phyloP scores from a whole-genome alignment of 2,888 invertebrate genomes.

The Willowsia nigromaculata region DNA sequence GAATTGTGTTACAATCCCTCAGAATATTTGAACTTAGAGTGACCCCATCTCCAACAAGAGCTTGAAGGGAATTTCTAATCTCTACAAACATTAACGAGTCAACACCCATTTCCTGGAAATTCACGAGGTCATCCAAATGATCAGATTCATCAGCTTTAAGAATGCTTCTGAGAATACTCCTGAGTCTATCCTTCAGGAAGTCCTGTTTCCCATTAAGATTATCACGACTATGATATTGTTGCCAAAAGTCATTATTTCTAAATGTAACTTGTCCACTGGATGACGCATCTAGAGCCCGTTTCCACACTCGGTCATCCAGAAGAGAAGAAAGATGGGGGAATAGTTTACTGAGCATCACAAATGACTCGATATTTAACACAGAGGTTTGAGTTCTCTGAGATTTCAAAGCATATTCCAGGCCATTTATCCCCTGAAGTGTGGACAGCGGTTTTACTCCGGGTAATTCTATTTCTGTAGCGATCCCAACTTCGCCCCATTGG shows the following conservation, averaged over 20 bases:
- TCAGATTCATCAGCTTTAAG: slow-evolving; percentile 36
- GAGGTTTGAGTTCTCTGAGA: slow-evolving; percentile 8
- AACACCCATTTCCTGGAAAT: slow-evolving; percentile 65
- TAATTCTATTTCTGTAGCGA: slow-evolving; percentile 49
- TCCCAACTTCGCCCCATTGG: slow-evolving; percentile 43
- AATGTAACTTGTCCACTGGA: background rate
- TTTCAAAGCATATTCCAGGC: slow-evolving; percentile 42
- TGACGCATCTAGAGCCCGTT: background rate
- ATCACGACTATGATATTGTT: slow-evolving; percentile 29
- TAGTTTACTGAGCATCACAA: background rate
- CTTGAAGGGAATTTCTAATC: slow-evolving; percentile 56
- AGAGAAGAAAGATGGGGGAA: background rate
- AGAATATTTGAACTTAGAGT: slow-evolving; percentile 50
- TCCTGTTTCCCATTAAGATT: background rate
- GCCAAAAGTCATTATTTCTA: slow-evolving; percentile 51
- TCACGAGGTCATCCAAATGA: slow-evolving; percentile 41
- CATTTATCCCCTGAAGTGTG: slow-evolving; percentile 34
- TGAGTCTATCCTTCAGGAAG: background rate
- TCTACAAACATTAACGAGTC: slow-evolving; percentile 71
- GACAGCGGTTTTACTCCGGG: slow-evolving; percentile 49
- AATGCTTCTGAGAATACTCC: slow-evolving; percentile 4
- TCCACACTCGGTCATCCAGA: background rate
- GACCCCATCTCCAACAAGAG: slow-evolving; percentile 14
- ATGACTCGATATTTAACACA: background rate
- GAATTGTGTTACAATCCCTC: slow-evolving; percentile 60